Evolutionary conservation across 1,140 invertebrate species (phyloP), one percentile per base, ranked within the genome.

Genomic region (Diorhabda sublineata): DNA sequence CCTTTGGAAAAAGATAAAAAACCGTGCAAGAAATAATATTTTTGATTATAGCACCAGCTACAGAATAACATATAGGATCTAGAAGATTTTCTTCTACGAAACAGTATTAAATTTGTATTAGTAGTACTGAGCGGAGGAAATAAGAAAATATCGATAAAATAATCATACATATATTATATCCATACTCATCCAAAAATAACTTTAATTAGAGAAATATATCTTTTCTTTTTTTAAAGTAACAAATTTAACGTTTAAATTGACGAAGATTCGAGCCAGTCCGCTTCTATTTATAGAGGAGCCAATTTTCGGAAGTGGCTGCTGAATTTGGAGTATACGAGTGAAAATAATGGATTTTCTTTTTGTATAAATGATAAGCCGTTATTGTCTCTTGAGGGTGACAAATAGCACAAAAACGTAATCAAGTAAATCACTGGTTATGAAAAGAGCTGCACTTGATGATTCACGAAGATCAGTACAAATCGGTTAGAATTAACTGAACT

Each of bases 331-430:
- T 52, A 52, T 52, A 3, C 47, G 47, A 52, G 47, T 52, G 47
- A 52, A 52, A 52, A 52, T 52, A 52, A 52, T 52, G 47, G 47
- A 52, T 52, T 52, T 52, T 52, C 47, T 52, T 52, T 52, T 52
- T 52, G 47, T 52, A 52, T 52, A 52, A 52, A 52, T 52, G 47
- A 52, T 52, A 52, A 52, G 47, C 47, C 47, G 47, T 52, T 52
- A 52, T 52, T 52, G 47, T 52, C 47, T 52, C 47, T 52, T 52
- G n/a, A 52, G 47, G n/a, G 47, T 52, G 47, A 52, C 47, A 52
- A 52, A 52, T 52, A 52, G 47, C n/a, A 52, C 47, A 52, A 52
- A 52, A 52, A 52, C 47, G 2, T 52, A 52, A 52, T 52, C 47
- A 52, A 52, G 6, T 52, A 52, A 52, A 52, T 52, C 47, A 52